Evolutionary conservation across 2,113 vertebrate species (phyloP).

Genomic region (Hippocampus guttulatus): DNA sequence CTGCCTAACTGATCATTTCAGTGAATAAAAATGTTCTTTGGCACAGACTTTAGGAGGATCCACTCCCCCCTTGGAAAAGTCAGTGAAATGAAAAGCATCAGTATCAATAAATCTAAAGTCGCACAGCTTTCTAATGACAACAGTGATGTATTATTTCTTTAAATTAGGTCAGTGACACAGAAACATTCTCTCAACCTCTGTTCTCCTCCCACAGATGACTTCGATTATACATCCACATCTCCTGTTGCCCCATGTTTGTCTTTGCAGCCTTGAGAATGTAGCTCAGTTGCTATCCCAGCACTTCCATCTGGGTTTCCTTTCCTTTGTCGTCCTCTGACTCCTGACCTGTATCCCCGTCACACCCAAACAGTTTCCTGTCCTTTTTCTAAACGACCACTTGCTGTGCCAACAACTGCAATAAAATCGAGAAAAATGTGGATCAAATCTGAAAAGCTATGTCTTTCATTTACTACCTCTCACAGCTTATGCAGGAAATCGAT

Average conservation of each 20-base stretch:
- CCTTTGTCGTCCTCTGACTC: slow-evolving; percentile 68
- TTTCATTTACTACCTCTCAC: neutral
- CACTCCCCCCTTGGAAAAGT: slow-evolving; percentile 10
- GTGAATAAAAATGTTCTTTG: neutral
- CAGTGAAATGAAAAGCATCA: slow-evolving; percentile 30
- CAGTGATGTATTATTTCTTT: slow-evolving; percentile 35
- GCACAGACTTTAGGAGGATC: slow-evolving; percentile 5
- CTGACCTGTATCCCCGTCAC: slow-evolving; percentile 63
- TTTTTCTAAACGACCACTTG: slow-evolving; percentile 3
- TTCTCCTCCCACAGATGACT: slow-evolving; percentile 56
- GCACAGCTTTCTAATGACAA: slow-evolving; percentile 26
- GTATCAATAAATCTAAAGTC: slow-evolving; percentile 32
- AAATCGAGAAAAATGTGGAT: slow-evolving; percentile 1
- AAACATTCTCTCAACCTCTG: slow-evolving; percentile 15
- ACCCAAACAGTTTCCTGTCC: slow-evolving; percentile 62
- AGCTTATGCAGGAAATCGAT: neutral
- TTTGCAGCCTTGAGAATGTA: slow-evolving; percentile 56
- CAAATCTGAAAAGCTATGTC: neutral
- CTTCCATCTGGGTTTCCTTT: slow-evolving; percentile 70
- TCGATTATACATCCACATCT: slow-evolving; percentile 56
- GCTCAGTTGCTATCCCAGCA: slow-evolving; percentile 56
- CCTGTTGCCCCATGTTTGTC: slow-evolving; percentile 56
- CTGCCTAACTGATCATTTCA: neutral
- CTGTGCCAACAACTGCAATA: slow-evolving; percentile 12
- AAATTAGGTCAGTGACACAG: slow-evolving; percentile 35